A percentile compares a stretch with the other conserved stretches of the same genome.
Conservation (phyloP, 2,888 invertebrate species). For the Tupiocoris notatus region DNA sequence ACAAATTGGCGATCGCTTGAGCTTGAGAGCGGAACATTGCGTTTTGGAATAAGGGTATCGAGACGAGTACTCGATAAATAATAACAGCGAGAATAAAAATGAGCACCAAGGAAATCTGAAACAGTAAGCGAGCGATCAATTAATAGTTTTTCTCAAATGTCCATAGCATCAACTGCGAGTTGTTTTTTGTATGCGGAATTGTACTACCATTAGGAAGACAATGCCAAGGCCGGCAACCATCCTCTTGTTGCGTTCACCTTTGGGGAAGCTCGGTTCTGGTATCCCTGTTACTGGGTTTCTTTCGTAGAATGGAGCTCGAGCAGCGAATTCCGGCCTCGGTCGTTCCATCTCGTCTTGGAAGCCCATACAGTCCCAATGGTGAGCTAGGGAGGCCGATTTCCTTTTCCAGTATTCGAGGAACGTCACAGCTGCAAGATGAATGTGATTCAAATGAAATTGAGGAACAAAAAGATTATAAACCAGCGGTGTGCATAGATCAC, state of each 20-base stretch:
- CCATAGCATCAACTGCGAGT: background rate
- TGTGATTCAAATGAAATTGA: too few species aligned
- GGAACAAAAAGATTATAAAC: background rate
- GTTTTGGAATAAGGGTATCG: slow-evolving; percentile 58
- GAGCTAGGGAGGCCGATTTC: slow-evolving; percentile 58
- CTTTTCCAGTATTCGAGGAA: slow-evolving; percentile 62
- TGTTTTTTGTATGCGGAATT: too few species aligned
- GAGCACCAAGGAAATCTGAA: slow-evolving; percentile 58
- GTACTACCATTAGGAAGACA: slow-evolving; percentile 60
- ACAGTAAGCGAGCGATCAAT: background rate
- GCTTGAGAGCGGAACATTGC: slow-evolving; percentile 55
- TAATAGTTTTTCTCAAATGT: background rate
- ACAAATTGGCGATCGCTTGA: slow-evolving; percentile 57
- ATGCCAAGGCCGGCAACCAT: slow-evolving; percentile 58
- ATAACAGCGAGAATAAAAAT: slow-evolving; percentile 61
- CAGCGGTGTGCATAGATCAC: background rate
- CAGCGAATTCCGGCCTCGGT: slow-evolving; percentile 60
- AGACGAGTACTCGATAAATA: slow-evolving; percentile 59
- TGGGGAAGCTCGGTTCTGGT: slow-evolving; percentile 59
- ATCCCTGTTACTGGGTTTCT: slow-evolving; percentile 60
- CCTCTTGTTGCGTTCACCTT: slow-evolving; percentile 55
- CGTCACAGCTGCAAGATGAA: slow-evolving; percentile 56
- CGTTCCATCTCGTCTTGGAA: slow-evolving; percentile 60
- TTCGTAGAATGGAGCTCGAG: slow-evolving; percentile 57
- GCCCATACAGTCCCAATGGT: slow-evolving; percentile 61